Evolutionary conservation across 2,888 invertebrate genomes (phyloP).

Genomic region (Nowickia ferox): DNA sequence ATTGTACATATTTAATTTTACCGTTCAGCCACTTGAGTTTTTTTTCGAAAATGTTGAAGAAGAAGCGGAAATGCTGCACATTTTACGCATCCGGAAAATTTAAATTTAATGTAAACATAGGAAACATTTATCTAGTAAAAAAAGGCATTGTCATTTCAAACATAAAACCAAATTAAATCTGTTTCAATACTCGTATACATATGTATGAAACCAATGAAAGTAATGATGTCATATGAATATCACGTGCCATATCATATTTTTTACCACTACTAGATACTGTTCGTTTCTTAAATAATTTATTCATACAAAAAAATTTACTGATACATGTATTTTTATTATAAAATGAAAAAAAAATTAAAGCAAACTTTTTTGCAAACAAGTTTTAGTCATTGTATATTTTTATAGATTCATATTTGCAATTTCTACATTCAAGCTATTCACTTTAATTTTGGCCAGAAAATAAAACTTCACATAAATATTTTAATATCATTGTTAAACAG

Average conservation of each 20-base stretch:
- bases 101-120: slow-evolving; percentile 28
- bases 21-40: slow-evolving; percentile 12
- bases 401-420: slow-evolving; percentile 12
- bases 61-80: slow-evolving; percentile 59
- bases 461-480: not conserved
- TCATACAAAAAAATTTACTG: not conserved
- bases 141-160: slow-evolving; percentile 52
- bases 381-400: slow-evolving; percentile 20
- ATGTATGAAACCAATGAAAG: slow-evolving; percentile 2
- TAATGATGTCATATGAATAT: slow-evolving; percentile 59
- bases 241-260: slow-evolving; percentile 48
- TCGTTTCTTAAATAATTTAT: slow-evolving; percentile 36
- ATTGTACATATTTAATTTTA: slow-evolving; percentile 14
- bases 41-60: slow-evolving; percentile 22
- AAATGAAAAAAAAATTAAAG: slow-evolving; percentile 5
- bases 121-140: slow-evolving; percentile 32
- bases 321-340: slow-evolving; percentile 6
- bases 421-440: not conserved
- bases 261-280: not conserved
- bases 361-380: slow-evolving; percentile 3
- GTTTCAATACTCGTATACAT: too few species aligned
- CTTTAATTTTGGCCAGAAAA: not conserved
- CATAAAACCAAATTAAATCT: slow-evolving; percentile 37
- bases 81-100: slow-evolving; percentile 61
- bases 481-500: not conserved